Percentiles rank a stretch among this genome's conserved stretches.
These are phyloP conservation scores for Dynastes tityus DNA, from an alignment of 2,888 invertebrate genomes.

Conservation along the genomic window DNA sequence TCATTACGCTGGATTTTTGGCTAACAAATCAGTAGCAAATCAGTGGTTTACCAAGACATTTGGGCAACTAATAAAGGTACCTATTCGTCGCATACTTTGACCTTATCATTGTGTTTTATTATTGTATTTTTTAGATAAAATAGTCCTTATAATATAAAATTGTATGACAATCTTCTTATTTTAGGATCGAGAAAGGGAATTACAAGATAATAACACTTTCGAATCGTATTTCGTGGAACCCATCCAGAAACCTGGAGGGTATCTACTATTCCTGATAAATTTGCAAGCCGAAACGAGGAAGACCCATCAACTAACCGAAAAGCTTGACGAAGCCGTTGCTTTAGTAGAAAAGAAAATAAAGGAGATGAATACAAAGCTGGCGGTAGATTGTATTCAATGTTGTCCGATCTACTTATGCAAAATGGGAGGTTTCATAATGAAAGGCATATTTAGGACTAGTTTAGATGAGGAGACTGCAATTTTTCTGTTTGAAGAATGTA, in stretches of 20 bases:
- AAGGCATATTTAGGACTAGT: conserved; percentile 64
- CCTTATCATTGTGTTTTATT: background rate
- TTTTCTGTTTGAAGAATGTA: conserved; percentile 65
- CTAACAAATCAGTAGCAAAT: background rate
- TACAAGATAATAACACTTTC: conserved; percentile 62
- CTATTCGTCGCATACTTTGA: background rate
- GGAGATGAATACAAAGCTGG: conserved; percentile 66
- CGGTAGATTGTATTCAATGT: conserved; percentile 64
- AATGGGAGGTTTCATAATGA: conserved; percentile 63
- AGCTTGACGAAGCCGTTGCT: background rate
- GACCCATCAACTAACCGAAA: background rate
- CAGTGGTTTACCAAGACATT: background rate
- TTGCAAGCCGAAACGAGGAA: conserved; percentile 7
- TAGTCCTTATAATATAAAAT: too few relatives aligned
- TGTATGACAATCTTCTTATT: conserved; percentile 47
- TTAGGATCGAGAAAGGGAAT: conserved; percentile 69
- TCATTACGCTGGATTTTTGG: background rate
- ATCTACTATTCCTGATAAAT: conserved; percentile 63
- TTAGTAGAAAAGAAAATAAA: conserved; percentile 58
- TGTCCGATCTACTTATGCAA: conserved; percentile 66
- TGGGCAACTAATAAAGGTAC: background rate
- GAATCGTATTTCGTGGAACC: conserved; percentile 64
- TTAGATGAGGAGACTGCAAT: conserved; percentile 61
- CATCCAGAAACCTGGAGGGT: conserved; percentile 65
- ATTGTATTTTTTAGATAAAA: background rate